phyloP scores from a whole-genome alignment of 1,140 invertebrate species.

The Diachasmimorpha longicaudata region DNA sequence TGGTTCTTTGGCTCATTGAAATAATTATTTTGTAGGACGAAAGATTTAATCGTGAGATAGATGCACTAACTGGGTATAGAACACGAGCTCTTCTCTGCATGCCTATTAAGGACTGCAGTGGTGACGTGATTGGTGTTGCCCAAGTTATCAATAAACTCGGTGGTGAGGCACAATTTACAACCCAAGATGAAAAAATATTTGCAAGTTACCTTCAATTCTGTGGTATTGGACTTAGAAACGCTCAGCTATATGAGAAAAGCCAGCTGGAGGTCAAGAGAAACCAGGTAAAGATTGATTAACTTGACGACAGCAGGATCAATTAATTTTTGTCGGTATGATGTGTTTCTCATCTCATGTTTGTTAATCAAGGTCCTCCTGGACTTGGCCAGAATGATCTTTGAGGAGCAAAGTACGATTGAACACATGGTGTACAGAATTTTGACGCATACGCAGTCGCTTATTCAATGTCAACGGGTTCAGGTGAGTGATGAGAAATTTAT shows the following conservation, averaged over 20 bases:
- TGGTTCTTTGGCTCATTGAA: background rate
- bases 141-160: slow-evolving; percentile 94
- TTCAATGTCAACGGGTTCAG: slow-evolving; percentile 92
- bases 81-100: slow-evolving; percentile 92
- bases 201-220: slow-evolving; percentile 94
- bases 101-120: slow-evolving; percentile 93
- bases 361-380: slow-evolving; percentile 80
- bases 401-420: slow-evolving; percentile 95
- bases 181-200: slow-evolving; percentile 91
- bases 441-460: slow-evolving; percentile 91
- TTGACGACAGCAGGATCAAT: background rate
- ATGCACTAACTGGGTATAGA: slow-evolving; percentile 89
- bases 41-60: slow-evolving; percentile 92
- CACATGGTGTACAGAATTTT: slow-evolving; percentile 93
- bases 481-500: slow-evolving; percentile 57
- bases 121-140: slow-evolving; percentile 94
- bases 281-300: slow-evolving; percentile 67
- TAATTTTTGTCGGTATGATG: background rate
- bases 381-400: slow-evolving; percentile 94
- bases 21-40: slow-evolving; percentile 70
- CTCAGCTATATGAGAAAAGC: slow-evolving; percentile 92
- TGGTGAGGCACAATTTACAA: slow-evolving; percentile 77
- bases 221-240: slow-evolving; percentile 92
- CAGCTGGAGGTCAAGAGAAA: slow-evolving; percentile 93
- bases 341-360: slow-evolving; percentile 14